phyloP scores from a whole-genome alignment of 2,888 invertebrate species.

The Drosophila mayaguana region DNA sequence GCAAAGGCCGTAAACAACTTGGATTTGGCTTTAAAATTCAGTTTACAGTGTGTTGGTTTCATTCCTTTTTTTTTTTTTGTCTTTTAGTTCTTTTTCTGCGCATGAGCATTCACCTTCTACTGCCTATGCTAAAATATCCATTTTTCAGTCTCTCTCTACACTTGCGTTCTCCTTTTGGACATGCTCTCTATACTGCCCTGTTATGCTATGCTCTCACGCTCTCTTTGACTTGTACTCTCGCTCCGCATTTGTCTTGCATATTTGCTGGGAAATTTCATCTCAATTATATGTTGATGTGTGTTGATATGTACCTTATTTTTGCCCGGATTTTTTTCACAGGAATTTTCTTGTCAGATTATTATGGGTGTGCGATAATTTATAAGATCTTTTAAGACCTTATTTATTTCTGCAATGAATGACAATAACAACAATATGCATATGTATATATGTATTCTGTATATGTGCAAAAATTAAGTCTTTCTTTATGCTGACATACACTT shows the following conservation, averaged over 20 bases:
- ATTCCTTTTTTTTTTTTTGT: not conserved
- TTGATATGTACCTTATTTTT: constrained; percentile 8
- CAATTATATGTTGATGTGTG: constrained; percentile 40
- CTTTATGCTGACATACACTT: not conserved
- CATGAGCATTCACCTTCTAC: constrained; percentile 51
- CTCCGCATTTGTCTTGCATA: constrained; percentile 11
- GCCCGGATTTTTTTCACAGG: constrained; percentile 37
- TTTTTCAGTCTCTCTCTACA: constrained; percentile 28
- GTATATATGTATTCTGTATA: too few relatives aligned
- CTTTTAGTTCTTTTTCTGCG: constrained; percentile 35
- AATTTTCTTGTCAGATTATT: constrained; percentile 34
- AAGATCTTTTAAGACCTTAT: not conserved
- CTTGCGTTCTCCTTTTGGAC: constrained; percentile 25
- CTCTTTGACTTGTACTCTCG: constrained; percentile 20
- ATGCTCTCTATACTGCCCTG: not conserved
- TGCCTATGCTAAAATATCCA: constrained; percentile 27
- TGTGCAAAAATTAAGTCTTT: too few relatives aligned
- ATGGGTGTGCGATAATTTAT: constrained; percentile 12
- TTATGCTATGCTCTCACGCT: not conserved
- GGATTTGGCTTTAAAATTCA: constrained; percentile 37
- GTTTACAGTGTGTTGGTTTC: constrained; percentile 24
- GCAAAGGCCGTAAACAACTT: constrained; percentile 60
- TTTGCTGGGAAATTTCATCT: constrained; percentile 46
- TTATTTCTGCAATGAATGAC: not conserved
- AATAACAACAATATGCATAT: not conserved